A percentile compares a stretch with the other conserved stretches of the same genome.
Conservation (phyloP, 2,113 vertebrate species). For the Eulacestoma nigropectus region DNA sequence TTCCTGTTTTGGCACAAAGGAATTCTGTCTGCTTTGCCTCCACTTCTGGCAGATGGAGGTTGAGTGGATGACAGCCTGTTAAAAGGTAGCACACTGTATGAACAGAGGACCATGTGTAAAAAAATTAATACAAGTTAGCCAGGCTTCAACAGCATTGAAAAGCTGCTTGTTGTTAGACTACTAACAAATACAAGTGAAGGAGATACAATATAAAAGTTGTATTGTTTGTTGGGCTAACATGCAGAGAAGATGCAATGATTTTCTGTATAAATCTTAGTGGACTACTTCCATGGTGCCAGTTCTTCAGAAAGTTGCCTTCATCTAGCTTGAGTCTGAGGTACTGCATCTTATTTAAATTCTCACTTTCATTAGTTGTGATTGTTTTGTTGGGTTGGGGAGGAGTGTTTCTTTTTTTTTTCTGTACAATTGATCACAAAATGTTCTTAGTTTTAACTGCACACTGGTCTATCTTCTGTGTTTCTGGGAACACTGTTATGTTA, state of each 20-base stretch:
- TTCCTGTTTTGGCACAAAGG: not conserved
- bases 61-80: not conserved
- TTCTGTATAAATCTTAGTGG: not conserved
- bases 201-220: not conserved
- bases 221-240: not conserved
- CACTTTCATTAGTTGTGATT: not conserved
- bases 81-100: rapidly evolving
- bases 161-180: not conserved
- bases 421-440: not conserved
- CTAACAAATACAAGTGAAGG: not conserved
- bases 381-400: not conserved
- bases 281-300: not conserved
- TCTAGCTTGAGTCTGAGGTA: not conserved
- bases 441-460: not conserved
- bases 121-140: not conserved
- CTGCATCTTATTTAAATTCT: not conserved
- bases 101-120: not conserved
- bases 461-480: not conserved
- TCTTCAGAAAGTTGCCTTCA: not conserved
- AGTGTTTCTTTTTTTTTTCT: not conserved
- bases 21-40: not conserved
- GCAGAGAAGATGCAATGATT: not conserved
- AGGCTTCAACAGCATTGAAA: not conserved
- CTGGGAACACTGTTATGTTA: not conserved
- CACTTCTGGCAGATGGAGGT: not conserved